Base-by-base conservation (phyloP, 2,888 invertebrate genomes). In the Euzetes globulus region DNA sequence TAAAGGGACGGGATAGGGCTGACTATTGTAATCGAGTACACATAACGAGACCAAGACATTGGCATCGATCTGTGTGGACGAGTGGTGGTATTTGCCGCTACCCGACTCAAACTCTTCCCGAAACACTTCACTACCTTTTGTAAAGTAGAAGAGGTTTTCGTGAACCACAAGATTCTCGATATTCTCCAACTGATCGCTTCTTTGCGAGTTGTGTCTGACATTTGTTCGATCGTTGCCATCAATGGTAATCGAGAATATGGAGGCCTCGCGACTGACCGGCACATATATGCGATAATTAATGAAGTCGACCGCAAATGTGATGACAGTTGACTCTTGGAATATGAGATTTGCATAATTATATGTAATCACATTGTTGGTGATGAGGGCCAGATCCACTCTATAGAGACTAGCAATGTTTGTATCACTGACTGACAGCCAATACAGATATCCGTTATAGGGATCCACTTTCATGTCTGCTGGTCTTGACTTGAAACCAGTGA, bases 381-480 rank as follows among this genome's bases (percentile, higher is more conserved):
- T 88, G 79, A 90, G 89, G 0, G 89, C 88, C 63, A 92, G 84
- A 80, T 92, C 92, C 25, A 91, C 82, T 45, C 91, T 85, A 81
- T 89, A 92, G 9, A 93, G 82, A 0, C 91, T 91, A 6, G 87
- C 87, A 41, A 86, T 85, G 33, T 82, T 82, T 37, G 41, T n/a
- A 33, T 22, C 65, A 65, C 33, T 55, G 1, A 50, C 68, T 27
- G 72, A 70, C 72, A 75, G 58, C 77, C 76, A 77, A 70, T 70
- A 78, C 55, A 81, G 85, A 83, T 83, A 90, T 87, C 95, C 96
- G 82, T 95, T 95, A 80, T 91, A 89, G 45, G 96, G 92, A 85
- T 96, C 96, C 0, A 94, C 91, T 84, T 92, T 90, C 78, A 96
- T 87, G 80, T 92, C 91, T 74, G 87, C 86, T 0, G 94, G 91